Evolutionary conservation across 37 sponge, comb jelly and placozoan species (phyloP).

Genomic region (Ianthella basta): DNA sequence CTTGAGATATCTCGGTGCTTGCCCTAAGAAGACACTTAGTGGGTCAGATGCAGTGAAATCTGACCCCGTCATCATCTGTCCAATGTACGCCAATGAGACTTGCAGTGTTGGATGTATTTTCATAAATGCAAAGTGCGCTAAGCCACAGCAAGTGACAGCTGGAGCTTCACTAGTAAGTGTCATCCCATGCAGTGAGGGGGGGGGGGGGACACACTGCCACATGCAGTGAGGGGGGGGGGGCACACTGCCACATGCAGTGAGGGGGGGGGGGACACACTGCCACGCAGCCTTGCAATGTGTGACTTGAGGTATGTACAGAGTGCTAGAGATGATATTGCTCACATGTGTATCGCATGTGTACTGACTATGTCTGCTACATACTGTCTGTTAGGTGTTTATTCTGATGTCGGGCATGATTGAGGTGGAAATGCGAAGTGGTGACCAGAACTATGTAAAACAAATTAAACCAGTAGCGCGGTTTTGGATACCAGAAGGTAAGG

Average conservation of each 20-base stretch:
- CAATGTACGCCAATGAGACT: slow-evolving; percentile 3
- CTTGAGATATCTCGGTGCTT: slow-evolving; percentile 6
- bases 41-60: not conserved
- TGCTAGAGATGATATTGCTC: too few relatives aligned
- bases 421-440: slow-evolving; percentile 10
- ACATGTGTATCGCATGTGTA: too few relatives aligned
- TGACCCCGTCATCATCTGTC: slow-evolving; percentile 6
- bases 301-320: too few relatives aligned
- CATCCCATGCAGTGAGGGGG: too few relatives aligned
- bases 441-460: not conserved
- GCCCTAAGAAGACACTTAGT: slow-evolving; percentile 16
- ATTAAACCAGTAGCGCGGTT: slow-evolving; percentile 3
- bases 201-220: too few relatives aligned
- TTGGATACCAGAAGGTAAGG: slow-evolving; percentile 30
- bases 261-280: too few relatives aligned
- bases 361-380: not conserved
- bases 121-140: not conserved
- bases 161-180: slow-evolving; percentile 15
- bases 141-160: not conserved
- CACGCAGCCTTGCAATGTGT: too few relatives aligned
- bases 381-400: slow-evolving; percentile 13
- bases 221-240: too few relatives aligned
- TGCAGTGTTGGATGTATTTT: slow-evolving; percentile 9
- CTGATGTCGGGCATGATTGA: slow-evolving; percentile 8
- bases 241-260: too few relatives aligned